These are phyloP conservation scores for Labeo catla DNA, from an alignment of 2,113 vertebrate species.

Conservation along the genomic window DNA sequence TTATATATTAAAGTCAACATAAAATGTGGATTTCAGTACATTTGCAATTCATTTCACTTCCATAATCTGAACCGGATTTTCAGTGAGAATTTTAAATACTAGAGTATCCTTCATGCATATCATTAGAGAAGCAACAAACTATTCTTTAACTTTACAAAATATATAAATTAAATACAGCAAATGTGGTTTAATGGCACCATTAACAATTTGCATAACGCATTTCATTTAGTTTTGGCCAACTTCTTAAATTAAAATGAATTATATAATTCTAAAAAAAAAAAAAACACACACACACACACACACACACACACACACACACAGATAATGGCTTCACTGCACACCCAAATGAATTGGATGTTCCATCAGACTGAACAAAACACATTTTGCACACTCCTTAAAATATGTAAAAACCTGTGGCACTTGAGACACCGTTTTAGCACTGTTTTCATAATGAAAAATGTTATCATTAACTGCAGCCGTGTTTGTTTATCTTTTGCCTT, in stretches of 20 bases:
- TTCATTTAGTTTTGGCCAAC: not conserved
- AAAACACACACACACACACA: too few species aligned
- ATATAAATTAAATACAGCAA: not conserved
- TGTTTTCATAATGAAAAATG: not conserved
- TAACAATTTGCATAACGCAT: not conserved
- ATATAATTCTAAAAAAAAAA: not conserved
- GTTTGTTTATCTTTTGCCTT: not conserved
- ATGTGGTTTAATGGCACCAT: not conserved
- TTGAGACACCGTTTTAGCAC: not conserved
- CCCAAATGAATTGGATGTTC: not conserved
- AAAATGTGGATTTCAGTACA: not conserved
- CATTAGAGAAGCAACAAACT: not conserved
- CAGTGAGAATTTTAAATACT: not conserved
- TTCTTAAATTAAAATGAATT: not conserved
- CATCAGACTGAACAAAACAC: not conserved
- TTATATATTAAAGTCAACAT: not conserved
- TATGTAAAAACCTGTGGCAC: not conserved
- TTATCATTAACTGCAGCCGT: not conserved
- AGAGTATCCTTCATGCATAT: not conserved
- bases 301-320: too few species aligned
- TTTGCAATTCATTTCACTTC: not conserved
- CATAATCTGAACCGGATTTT: not conserved
- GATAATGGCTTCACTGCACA: not conserved
- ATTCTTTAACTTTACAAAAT: not conserved
- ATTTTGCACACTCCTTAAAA: not conserved